phyloP scores from a whole-genome alignment of 2,888 invertebrate species.

The Galerucella pusilla region DNA sequence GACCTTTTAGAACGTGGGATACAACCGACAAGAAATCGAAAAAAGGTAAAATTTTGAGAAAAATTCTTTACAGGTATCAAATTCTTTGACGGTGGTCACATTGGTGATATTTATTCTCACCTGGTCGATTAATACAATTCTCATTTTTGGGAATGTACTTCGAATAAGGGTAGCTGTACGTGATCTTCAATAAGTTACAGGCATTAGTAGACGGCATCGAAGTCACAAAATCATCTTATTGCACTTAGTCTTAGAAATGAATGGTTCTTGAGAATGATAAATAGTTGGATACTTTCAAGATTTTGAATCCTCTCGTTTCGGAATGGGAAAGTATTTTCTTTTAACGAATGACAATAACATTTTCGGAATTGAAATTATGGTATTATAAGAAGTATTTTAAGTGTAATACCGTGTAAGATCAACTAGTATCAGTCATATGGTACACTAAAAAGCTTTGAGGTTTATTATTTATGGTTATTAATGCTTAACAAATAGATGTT shows the following conservation, averaged over 20 bases:
- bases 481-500: too few species aligned
- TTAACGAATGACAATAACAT: constrained; percentile 18
- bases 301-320: constrained; percentile 24
- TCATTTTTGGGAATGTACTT: constrained; percentile 38
- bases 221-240: constrained; percentile 33
- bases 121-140: constrained; percentile 43
- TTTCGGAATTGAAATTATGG: constrained; percentile 1
- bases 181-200: constrained; percentile 38
- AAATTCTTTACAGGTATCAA: constrained; percentile 35
- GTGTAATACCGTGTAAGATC: too few species aligned
- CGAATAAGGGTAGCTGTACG: constrained; percentile 43
- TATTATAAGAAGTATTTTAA: not conserved
- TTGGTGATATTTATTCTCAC: constrained; percentile 39
- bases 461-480: too few species aligned
- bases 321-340: constrained; percentile 33
- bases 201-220: constrained; percentile 42
- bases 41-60: constrained; percentile 27
- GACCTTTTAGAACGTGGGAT: constrained; percentile 23
- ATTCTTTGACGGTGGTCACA: constrained; percentile 37
- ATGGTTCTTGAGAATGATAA: constrained; percentile 42
- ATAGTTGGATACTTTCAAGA: constrained; percentile 29
- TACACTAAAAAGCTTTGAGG: too few species aligned
- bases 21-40: not conserved
- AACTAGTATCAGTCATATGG: too few species aligned
- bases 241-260: constrained; percentile 32